A percentile compares a stretch with the other conserved stretches of the same genome.
Conservation (phyloP, 2,888 invertebrate species). For the Octonoba sinensis region DNA sequence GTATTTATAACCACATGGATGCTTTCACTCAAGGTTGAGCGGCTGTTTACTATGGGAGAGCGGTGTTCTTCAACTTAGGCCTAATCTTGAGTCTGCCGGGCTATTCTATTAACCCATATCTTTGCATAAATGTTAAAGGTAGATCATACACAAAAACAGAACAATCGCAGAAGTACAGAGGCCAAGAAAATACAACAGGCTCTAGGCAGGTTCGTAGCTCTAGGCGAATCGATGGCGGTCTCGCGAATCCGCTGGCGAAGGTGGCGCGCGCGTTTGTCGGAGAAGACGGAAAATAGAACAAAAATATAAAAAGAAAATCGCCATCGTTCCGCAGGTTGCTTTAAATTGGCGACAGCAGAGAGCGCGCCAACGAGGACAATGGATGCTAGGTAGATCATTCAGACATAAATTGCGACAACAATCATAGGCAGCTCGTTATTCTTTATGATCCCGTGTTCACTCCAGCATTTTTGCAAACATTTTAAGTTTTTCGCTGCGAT, state of each 20-base stretch:
- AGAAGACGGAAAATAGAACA: slow-evolving; percentile 5
- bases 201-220: slow-evolving; percentile 20
- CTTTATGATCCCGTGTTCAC: no score
- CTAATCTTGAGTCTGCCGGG: neutral
- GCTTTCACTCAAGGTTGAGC: slow-evolving; percentile 3
- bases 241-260: slow-evolving; percentile 29
- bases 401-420: no score
- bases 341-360: slow-evolving; percentile 21
- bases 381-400: slow-evolving; percentile 9
- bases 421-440: no score
- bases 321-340: slow-evolving; percentile 40
- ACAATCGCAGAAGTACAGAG: neutral
- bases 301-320: slow-evolving; percentile 13
- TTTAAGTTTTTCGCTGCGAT: no score
- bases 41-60: neutral
- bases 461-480: no score
- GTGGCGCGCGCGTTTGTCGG: slow-evolving; percentile 38
- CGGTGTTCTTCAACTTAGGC: neutral
- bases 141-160: slow-evolving; percentile 4
- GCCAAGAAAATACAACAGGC: slow-evolving; percentile 14
- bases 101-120: slow-evolving; percentile 25
- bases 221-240: slow-evolving; percentile 52
- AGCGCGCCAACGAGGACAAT: slow-evolving; percentile 26
- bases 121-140: slow-evolving; percentile 8
- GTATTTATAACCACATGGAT: slow-evolving; percentile 44